Base-by-base conservation (phyloP, 2,113 vertebrate species). In the Crocuta crocuta region DNA sequence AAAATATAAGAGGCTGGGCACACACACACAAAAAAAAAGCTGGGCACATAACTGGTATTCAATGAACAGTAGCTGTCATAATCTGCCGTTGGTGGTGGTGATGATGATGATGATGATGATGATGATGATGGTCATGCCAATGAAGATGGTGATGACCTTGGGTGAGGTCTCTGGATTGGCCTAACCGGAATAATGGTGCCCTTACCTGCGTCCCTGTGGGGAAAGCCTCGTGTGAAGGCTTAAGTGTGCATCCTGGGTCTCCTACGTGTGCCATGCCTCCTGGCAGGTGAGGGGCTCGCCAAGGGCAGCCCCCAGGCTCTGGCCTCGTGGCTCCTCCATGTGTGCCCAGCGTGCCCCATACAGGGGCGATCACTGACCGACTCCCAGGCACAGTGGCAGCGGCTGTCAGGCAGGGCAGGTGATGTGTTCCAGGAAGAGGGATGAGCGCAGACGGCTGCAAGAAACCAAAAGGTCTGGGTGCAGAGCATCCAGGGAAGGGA, bases 21-120 rank as follows among this genome's bases (percentile, higher is more conserved):
- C 33, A 1, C 39, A 39, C 39, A 39, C 39, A 39, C 39, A 39
- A 2, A 39, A 3, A 10, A 19, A 4, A 87, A 28, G 15, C 15
- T 4, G 13, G 48, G 21, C 85, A 28, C 33, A 1, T 9, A 28
- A 48, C 23, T 1, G 5, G 66, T 26, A 66, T 24, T 71, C 66
- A 39, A 2, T 6, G 13, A 35, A 24, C 24, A 28, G 48, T 10
- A 55, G 85, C 48, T 58, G 1, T 39, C 48, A 31, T 39, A 17
- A 43, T 4, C 58, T 4, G 13, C 23, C 13, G 0, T 1, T 39
- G 48, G 0, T 26, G 24, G 26, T 11, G 55, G n/a, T 13, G 11
- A 13, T 4, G 19, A 21, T 7, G 53, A 8, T 50, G 50, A 13
- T 50, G 50, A 50, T 26, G 24, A 16, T 11, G 55, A 45, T 13